Evolutionary conservation across 2,797 vertebrate genomes (phyloP).

Genomic region (Galaxias olidus): DNA sequence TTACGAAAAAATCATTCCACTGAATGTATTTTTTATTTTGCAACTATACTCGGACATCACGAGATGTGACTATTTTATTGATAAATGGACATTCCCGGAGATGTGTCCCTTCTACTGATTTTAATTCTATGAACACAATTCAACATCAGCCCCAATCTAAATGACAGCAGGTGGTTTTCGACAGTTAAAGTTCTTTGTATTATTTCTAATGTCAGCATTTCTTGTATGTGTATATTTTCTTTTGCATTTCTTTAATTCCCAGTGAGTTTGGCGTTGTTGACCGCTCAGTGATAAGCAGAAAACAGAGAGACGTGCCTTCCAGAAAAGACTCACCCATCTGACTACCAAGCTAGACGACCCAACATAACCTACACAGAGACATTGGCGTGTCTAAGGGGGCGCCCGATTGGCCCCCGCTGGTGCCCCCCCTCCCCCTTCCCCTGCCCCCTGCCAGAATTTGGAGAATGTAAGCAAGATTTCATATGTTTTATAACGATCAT

Average conservation of each 20-base stretch:
- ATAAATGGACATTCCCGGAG: background rate
- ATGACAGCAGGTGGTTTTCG: background rate
- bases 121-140: slow-evolving; percentile 16
- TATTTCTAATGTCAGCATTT: too few species aligned
- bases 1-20: too few species aligned
- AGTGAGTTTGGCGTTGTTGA: slow-evolving; percentile 35
- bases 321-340: slow-evolving; percentile 31
- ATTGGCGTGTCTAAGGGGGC: too few species aligned
- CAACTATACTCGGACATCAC: too few species aligned
- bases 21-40: too few species aligned
- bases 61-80: background rate
- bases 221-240: slow-evolving; percentile 10
- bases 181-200: background rate
- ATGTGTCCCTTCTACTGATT: slow-evolving; percentile 36
- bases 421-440: too few species aligned
- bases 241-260: slow-evolving; percentile 38
- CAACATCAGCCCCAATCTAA: background rate
- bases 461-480: too few species aligned
- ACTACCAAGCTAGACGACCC: slow-evolving; percentile 19
- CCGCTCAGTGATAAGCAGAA: slow-evolving; percentile 44
- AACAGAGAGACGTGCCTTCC: slow-evolving; percentile 50
- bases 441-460: too few species aligned
- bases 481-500: too few species aligned
- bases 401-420: too few species aligned
- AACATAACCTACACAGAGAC: slow-evolving; percentile 1